A percentile compares a stretch with the other conserved stretches of the same genome.
phyloP scores from a whole-genome alignment of 2,797 vertebrate genomes.

The Macrochelys suwanniensis region DNA sequence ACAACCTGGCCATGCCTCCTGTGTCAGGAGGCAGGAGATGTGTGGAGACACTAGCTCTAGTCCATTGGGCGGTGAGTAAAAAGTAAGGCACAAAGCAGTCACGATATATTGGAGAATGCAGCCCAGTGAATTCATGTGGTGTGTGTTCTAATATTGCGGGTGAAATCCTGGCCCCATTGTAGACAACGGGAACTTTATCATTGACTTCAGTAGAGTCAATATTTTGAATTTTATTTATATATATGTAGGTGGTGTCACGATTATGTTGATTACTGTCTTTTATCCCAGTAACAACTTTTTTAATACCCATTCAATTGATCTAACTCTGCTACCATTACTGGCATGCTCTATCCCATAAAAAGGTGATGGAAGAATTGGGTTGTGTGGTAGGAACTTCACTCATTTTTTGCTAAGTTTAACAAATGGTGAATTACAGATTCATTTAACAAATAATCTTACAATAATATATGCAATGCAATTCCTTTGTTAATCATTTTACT shows the following conservation, averaged over 20 bases:
- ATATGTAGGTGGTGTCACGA: rapidly evolving
- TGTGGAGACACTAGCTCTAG: neutral
- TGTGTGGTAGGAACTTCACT: neutral
- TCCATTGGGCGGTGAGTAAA: neutral
- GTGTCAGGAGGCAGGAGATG: neutral
- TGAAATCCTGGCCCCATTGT: neutral
- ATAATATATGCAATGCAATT: slow-evolving; percentile 34
- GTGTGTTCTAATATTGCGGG: neutral
- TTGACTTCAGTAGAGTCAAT: neutral
- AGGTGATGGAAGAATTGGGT: neutral
- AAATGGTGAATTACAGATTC: slow-evolving; percentile 12
- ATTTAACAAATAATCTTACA: slow-evolving; percentile 1
- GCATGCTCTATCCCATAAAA: neutral
- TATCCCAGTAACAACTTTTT: neutral
- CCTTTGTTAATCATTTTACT: slow-evolving; percentile 31
- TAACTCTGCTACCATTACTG: neutral
- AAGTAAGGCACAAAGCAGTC: neutral
- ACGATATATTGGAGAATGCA: neutral
- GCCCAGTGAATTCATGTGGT: neutral
- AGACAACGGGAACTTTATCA: neutral
- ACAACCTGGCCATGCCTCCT: neutral
- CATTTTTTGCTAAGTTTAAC: slow-evolving; percentile 9
- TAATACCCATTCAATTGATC: neutral
- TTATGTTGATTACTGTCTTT: neutral
- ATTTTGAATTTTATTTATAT: neutral